A percentile compares a stretch with the other conserved stretches of the same genome.
phyloP scores from a whole-genome alignment of 37 sponge, comb jelly and placozoan species.

The Aphrocallistes beatrix region DNA sequence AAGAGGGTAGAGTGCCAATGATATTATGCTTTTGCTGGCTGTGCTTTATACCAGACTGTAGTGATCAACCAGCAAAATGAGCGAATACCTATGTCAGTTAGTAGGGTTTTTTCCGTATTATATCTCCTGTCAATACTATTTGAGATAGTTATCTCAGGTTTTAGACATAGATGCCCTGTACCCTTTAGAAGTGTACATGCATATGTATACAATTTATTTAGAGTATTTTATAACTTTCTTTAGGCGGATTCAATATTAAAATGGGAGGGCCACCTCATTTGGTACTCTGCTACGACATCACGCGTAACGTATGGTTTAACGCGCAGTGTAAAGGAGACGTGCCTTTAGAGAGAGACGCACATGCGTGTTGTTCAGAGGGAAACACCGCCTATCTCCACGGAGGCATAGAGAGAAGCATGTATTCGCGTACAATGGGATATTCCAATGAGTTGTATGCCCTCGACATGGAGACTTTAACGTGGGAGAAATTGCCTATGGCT shows the following conservation, averaged over 20 bases:
- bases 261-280: background rate
- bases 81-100: no score
- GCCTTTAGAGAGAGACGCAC: conserved; percentile 8
- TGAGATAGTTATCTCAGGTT: no score
- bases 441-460: background rate
- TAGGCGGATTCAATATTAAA: background rate
- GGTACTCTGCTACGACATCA: background rate
- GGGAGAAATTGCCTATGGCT: background rate
- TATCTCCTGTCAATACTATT: no score
- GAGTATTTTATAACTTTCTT: background rate
- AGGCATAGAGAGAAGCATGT: background rate
- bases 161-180: no score
- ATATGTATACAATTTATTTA: background rate
- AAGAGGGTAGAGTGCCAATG: no score
- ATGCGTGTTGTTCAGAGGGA: background rate
- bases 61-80: no score
- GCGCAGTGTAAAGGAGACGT: background rate
- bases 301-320: background rate
- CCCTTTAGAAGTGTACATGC: no score
- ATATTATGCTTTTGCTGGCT: no score
- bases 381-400: background rate
- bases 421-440: background rate
- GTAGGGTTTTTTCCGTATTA: no score
- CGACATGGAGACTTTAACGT: background rate
- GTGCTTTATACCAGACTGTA: no score